phyloP scores from a whole-genome alignment of 2,113 vertebrate species.

The Lamprologus speciosus region DNA sequence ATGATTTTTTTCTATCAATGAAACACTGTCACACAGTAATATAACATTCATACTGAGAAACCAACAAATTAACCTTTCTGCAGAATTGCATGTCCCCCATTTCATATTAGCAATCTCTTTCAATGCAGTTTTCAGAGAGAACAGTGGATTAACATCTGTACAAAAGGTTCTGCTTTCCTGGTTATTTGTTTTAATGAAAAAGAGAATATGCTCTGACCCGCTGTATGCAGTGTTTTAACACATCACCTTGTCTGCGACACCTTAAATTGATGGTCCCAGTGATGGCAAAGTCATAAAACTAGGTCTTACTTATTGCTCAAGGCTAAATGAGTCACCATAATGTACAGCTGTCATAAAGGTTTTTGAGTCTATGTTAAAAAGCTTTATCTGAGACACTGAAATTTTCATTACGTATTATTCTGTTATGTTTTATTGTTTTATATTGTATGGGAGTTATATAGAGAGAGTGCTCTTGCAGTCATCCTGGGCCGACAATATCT shows the following conservation, averaged over 20 bases:
- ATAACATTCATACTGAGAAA: background rate
- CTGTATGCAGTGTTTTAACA: background rate
- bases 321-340: slow-evolving; percentile 13
- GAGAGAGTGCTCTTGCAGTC: background rate
- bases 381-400: background rate
- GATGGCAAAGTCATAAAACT: slow-evolving; percentile 16
- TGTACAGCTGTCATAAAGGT: background rate
- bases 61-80: background rate
- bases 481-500: background rate
- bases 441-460: background rate
- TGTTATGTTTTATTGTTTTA: background rate
- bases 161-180: background rate
- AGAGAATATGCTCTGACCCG: background rate
- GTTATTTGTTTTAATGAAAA: slow-evolving; percentile 15
- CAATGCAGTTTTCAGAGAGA: background rate
- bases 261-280: background rate
- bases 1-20: background rate
- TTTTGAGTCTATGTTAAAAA: background rate
- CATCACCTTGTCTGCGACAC: background rate
- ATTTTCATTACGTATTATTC: background rate
- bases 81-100: background rate
- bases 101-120: background rate
- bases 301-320: background rate
- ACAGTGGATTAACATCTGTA: background rate
- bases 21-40: background rate